phyloP scores from a whole-genome alignment of 2,888 invertebrate species.

The Bhutanitis thaidina region DNA sequence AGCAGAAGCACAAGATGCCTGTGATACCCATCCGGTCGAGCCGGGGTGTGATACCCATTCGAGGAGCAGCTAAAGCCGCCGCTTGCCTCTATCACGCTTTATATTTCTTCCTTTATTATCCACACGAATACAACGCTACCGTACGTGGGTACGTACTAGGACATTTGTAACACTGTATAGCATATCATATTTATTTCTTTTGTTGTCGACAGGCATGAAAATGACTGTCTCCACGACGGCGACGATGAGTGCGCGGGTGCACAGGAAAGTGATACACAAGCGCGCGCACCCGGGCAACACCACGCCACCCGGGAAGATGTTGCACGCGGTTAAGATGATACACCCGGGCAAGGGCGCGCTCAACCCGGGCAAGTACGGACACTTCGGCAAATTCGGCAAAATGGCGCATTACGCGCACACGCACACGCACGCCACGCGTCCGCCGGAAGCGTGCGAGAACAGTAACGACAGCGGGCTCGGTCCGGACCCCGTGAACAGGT shows the following conservation, averaged over 20 bases:
- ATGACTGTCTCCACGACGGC: conserved; percentile 87
- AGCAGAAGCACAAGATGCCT: too few species aligned
- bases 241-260: conserved; percentile 83
- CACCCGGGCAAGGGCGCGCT: conserved; percentile 55
- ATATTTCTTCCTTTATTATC: too few species aligned
- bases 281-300: conserved; percentile 73
- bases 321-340: conserved; percentile 63
- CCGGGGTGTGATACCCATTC: too few species aligned
- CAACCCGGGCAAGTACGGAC: conserved; percentile 42
- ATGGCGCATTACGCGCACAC: conserved; percentile 64
- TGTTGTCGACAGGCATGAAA: conserved; percentile 82
- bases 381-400: conserved; percentile 66
- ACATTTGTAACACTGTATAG: too few species aligned
- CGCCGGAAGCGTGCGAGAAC: conserved; percentile 86
- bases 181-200: conserved; percentile 24
- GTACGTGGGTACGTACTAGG: too few species aligned
- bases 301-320: conserved; percentile 67
- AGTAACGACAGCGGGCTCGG: conserved; percentile 95
- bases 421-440: conserved; percentile 70
- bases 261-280: conserved; percentile 84
- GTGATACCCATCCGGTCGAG: too few species aligned
- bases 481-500: conserved; percentile 83
- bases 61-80: too few species aligned
- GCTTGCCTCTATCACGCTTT: too few species aligned
- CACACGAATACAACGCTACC: too few species aligned